Evolutionary conservation across 2,797 vertebrate genomes (phyloP).

Genomic region (Argentina silus): DNA sequence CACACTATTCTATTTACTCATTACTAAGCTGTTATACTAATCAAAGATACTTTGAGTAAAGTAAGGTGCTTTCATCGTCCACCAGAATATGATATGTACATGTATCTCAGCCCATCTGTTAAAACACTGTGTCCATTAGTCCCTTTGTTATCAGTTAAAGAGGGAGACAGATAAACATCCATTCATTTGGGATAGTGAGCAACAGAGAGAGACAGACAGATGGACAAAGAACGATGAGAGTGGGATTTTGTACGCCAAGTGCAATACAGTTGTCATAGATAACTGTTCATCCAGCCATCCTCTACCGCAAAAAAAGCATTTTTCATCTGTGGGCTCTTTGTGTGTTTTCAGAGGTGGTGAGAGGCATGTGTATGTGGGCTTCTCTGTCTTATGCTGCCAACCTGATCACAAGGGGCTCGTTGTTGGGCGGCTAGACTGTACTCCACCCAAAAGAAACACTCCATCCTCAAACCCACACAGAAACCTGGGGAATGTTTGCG

Average conservation of each 20-base stretch:
- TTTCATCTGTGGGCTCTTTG: conserved; percentile 18
- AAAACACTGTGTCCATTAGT: background rate
- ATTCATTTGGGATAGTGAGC: background rate
- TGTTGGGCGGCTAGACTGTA: conserved; percentile 37
- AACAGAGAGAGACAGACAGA: background rate
- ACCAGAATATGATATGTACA: too few species aligned
- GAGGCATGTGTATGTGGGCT: conserved; percentile 3
- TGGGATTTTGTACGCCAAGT: background rate
- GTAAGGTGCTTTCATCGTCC: too few species aligned
- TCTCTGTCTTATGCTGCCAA: conserved; percentile 22
- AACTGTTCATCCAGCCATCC: background rate
- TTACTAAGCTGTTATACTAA: too few species aligned
- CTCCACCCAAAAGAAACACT: conserved; percentile 33
- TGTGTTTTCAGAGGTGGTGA: conserved; percentile 23
- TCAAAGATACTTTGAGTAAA: too few species aligned
- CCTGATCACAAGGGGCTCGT: conserved; percentile 36
- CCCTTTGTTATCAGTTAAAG: background rate
- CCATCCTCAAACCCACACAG: background rate
- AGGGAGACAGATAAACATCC: too few species aligned
- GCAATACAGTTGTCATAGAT: background rate
- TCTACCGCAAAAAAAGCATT: conserved; percentile 12
- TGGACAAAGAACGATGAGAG: background rate
- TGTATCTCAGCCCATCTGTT: background rate
- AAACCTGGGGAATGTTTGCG: conserved; percentile 15
- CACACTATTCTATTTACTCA: too few species aligned